Percentiles rank a stretch among this genome's conserved stretches.
These are phyloP conservation scores for Ferrisia virgata DNA, from an alignment of 2,888 invertebrate species.

Conservation along the genomic window DNA sequence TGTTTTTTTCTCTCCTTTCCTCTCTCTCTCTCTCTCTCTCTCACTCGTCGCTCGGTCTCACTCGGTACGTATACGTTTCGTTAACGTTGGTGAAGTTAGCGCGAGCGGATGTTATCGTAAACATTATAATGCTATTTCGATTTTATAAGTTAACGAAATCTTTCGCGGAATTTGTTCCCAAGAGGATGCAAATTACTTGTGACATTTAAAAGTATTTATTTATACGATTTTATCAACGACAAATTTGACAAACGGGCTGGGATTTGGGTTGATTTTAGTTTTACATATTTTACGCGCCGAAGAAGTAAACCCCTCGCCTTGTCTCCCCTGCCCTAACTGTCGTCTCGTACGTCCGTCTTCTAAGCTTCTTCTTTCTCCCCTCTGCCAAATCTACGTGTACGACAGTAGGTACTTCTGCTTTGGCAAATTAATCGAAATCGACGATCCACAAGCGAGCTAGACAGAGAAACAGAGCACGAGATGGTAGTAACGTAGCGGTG, in stretches of 20 bases:
- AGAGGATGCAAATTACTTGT: conserved; percentile 34
- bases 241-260: conserved; percentile 23
- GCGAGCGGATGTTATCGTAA: conserved; percentile 14
- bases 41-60: no score
- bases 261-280: neutral
- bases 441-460: no score
- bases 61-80: no score
- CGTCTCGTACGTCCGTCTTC: no score
- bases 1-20: neutral
- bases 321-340: neutral
- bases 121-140: conserved; percentile 26
- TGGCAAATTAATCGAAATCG: neutral
- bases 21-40: no score
- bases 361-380: no score
- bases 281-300: neutral
- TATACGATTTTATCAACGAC: conserved; percentile 30
- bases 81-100: neutral
- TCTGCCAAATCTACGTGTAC: no score
- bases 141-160: conserved; percentile 19
- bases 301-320: neutral
- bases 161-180: neutral
- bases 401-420: no score
- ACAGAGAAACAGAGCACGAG: no score
- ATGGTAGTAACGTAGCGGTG: no score
- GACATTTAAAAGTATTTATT: conserved; percentile 40